Conservation (phyloP, 2,797 vertebrate species). For the Eulemur coronatus region DNA sequence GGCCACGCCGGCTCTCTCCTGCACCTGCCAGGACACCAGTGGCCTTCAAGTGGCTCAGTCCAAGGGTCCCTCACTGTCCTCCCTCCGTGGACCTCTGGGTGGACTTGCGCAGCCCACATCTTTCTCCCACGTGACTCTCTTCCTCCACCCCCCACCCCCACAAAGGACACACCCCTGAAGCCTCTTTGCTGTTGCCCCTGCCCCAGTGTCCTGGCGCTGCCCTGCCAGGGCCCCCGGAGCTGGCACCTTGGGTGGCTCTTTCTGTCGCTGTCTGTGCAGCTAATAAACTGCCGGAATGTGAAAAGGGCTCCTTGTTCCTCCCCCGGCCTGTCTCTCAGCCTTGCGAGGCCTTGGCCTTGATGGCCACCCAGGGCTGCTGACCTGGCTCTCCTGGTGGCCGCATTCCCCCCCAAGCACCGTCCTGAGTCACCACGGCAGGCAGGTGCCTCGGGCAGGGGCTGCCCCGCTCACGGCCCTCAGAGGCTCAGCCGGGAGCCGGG, state of each 20-base stretch:
- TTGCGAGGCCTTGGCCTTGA: not conserved
- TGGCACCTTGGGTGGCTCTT: not conserved
- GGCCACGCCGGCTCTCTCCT: not conserved
- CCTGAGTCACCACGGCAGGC: not conserved
- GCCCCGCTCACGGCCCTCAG: not conserved
- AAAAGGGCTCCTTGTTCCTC: not conserved
- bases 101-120: not conserved
- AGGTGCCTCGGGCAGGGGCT: fast-evolving
- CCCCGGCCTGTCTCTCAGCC: fast-evolving
- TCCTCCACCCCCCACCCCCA: not conserved
- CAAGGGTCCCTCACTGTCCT: not conserved
- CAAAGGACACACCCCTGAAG: too few relatives aligned
- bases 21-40: not conserved
- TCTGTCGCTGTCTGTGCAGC: not conserved
- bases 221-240: not conserved
- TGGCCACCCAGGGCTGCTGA: not conserved
- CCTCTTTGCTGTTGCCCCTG: not conserved
- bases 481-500: not conserved
- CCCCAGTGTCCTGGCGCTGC: not conserved
- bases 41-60: not conserved
- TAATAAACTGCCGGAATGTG: not conserved
- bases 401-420: not conserved
- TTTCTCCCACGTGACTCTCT: not conserved
- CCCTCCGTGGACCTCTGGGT: not conserved
- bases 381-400: fast-evolving